Conservation (phyloP, 2,797 vertebrate genomes). For the Tamandua tetradactyla region DNA sequence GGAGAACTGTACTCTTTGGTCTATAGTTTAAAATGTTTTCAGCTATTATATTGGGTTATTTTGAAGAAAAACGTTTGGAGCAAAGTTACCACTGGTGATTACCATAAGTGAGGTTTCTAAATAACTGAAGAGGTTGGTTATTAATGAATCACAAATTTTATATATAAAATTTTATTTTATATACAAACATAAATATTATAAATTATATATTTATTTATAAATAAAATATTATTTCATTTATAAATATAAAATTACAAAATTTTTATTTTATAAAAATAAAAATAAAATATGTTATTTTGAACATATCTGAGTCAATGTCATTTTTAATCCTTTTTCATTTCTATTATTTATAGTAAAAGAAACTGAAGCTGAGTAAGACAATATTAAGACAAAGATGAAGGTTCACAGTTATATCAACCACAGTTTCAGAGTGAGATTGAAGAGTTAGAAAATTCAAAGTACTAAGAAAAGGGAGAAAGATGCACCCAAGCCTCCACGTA, state of each 20-base stretch:
- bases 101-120: constrained; percentile 14
- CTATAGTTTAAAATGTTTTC: background rate
- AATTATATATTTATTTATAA: no score
- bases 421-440: constrained; percentile 31
- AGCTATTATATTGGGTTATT: background rate
- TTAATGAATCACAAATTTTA: background rate
- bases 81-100: constrained; percentile 1
- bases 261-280: no score
- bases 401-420: background rate
- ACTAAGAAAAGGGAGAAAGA: background rate
- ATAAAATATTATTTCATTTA: no score
- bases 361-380: background rate
- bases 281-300: constrained; percentile 54
- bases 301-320: background rate
- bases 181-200: no score
- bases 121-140: background rate
- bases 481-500: background rate
- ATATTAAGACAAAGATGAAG: background rate
- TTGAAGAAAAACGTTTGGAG: background rate
- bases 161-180: no score
- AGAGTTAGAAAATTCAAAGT: constrained; percentile 2
- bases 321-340: background rate
- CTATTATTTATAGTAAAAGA: constrained; percentile 22
- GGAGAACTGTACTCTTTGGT: background rate
- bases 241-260: no score